These are phyloP conservation scores for Zalophus californianus DNA, from an alignment of 2,797 vertebrate species.

Conservation along the genomic window DNA sequence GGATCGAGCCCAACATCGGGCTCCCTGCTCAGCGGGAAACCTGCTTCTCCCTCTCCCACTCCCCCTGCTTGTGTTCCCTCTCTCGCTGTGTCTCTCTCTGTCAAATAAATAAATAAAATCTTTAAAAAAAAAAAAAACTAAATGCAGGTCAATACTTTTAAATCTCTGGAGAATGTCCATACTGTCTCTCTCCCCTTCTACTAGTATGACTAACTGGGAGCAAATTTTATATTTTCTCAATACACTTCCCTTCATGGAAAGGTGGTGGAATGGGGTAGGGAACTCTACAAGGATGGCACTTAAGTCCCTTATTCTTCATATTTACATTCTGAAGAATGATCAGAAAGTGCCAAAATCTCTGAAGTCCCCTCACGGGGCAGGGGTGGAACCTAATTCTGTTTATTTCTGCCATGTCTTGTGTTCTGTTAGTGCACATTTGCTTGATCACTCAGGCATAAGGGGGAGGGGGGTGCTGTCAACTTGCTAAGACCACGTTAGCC, in stretches of 20 bases:
- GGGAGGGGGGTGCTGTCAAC: background rate
- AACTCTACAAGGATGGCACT: background rate
- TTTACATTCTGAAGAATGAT: background rate
- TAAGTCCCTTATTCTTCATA: background rate
- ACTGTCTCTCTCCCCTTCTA: background rate
- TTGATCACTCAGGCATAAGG: background rate
- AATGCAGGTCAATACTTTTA: background rate
- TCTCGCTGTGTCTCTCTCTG: too few species aligned
- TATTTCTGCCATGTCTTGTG: background rate
- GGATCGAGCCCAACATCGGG: too few species aligned
- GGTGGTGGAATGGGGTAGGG: background rate
- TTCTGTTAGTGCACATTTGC: background rate
- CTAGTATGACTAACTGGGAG: background rate
- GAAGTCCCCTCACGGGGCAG: background rate
- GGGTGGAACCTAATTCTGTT: background rate
- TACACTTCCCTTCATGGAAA: background rate
- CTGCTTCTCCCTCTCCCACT: too few species aligned
- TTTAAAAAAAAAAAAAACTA: background rate
- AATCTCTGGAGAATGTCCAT: background rate
- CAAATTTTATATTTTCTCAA: slow-evolving; percentile 2
- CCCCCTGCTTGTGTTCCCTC: too few species aligned
- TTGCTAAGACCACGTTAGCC: background rate
- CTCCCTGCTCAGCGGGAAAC: too few species aligned
- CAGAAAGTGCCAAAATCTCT: background rate
- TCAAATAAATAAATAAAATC: too few species aligned